Evolutionary conservation across 2,888 invertebrate species (phyloP).

Genomic region (Ennomos quercinarius): DNA sequence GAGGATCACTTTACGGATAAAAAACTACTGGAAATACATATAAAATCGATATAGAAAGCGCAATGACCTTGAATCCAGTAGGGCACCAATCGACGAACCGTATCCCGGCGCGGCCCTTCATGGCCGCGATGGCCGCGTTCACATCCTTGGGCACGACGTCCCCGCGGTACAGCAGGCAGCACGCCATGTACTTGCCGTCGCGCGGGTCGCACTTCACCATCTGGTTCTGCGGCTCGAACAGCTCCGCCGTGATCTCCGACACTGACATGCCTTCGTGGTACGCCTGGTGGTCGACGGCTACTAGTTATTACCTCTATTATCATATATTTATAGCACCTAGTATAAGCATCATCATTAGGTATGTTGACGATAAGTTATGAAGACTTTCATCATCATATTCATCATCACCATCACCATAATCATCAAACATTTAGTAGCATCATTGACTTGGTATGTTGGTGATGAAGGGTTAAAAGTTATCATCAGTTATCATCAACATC

Average conservation of each 20-base stretch:
- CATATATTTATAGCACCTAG: too few species aligned
- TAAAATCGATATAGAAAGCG: not conserved
- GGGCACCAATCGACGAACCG: constrained; percentile 98
- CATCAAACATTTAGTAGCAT: too few species aligned
- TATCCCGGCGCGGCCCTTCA: constrained; percentile 91
- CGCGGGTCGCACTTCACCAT: constrained; percentile 96
- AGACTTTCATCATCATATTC: too few species aligned
- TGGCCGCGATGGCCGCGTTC: constrained; percentile 92
- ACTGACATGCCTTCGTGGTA: constrained; percentile 92
- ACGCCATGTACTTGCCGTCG: constrained; percentile 95
- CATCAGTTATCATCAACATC: too few species aligned
- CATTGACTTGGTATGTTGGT: too few species aligned
- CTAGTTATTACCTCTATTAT: too few species aligned
- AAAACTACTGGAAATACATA: too few species aligned
- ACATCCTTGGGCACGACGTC: constrained; percentile 96
- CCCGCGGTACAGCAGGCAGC: constrained; percentile 93
- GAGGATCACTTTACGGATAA: too few species aligned
- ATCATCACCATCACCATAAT: too few species aligned
- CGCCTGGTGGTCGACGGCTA: constrained; percentile 58
- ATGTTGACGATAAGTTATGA: too few species aligned
- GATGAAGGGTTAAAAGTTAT: too few species aligned
- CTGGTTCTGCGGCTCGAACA: constrained; percentile 95
- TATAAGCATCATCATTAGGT: too few species aligned
- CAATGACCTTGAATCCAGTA: constrained; percentile 92
- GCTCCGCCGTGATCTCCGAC: constrained; percentile 93